Percentiles rank a stretch among this genome's conserved stretches.
Evolutionary conservation across 1,140 invertebrate genomes (phyloP).

Genomic region (Papilio polyxenes): DNA sequence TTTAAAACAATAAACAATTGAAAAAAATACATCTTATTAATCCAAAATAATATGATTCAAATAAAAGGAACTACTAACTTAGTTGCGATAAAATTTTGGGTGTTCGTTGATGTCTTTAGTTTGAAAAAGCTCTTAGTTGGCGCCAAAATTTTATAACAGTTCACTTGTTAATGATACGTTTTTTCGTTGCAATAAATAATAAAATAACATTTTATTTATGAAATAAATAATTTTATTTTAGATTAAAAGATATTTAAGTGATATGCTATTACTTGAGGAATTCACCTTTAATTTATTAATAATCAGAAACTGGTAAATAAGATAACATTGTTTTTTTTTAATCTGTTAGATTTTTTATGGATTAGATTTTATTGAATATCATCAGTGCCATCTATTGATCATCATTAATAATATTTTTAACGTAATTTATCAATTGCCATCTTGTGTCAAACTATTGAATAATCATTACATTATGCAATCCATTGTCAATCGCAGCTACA

Average conservation of each 20-base stretch:
- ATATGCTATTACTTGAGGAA: no score
- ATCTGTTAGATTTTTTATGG: background rate
- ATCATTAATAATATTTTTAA: background rate
- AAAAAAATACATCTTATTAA: background rate
- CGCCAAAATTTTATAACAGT: background rate
- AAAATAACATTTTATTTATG: no score
- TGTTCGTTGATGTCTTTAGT: conserved; percentile 36
- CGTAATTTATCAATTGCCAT: background rate
- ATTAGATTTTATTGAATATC: background rate
- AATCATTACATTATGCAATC: background rate
- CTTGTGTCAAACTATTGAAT: background rate
- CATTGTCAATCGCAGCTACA: background rate
- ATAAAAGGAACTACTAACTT: background rate
- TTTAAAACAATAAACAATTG: background rate
- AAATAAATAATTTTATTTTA: background rate
- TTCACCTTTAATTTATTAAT: no score
- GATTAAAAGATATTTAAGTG: background rate
- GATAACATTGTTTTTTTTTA: no score
- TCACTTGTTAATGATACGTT: background rate
- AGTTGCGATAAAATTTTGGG: conserved; percentile 18
- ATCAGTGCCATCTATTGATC: no score
- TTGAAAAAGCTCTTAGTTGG: background rate
- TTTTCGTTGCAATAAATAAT: no score
- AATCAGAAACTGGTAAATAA: no score
- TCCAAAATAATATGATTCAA: background rate